Conservation (phyloP, 2,797 vertebrate genomes). For the Brachyrhaphis roseni region DNA sequence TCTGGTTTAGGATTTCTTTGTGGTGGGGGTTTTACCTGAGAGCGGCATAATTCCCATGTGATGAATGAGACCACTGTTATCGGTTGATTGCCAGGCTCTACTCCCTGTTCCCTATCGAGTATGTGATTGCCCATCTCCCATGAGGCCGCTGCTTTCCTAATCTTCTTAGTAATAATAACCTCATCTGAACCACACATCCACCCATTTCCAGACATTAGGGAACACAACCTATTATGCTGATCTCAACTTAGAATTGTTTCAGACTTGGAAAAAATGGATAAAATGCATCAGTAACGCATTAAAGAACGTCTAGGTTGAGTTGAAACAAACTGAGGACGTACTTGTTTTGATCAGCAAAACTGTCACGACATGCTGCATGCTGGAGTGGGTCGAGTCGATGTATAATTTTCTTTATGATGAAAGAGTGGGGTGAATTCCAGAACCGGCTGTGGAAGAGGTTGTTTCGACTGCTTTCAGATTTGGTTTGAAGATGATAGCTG, state of each 20-base stretch:
- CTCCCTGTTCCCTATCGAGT: constrained; percentile 55
- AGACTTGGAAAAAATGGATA: background rate
- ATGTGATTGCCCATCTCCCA: constrained; percentile 68
- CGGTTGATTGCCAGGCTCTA: constrained; percentile 74
- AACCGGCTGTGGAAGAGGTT: constrained; percentile 36
- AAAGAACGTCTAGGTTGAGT: constrained; percentile 18
- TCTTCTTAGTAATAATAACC: constrained; percentile 55
- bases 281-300: constrained; percentile 3
- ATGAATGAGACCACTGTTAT: constrained; percentile 81
- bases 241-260: background rate
- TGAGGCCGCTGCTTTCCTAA: constrained; percentile 53
- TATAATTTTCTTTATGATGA: constrained; percentile 68
- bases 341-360: constrained; percentile 50
- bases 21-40: constrained; percentile 68
- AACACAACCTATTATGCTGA: constrained; percentile 7
- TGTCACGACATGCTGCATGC: constrained; percentile 60
- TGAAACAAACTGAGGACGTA: constrained; percentile 1
- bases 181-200: constrained; percentile 45
- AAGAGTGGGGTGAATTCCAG: constrained; percentile 64
- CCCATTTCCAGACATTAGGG: constrained; percentile 16
- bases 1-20: constrained; percentile 70
- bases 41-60: constrained; percentile 71
- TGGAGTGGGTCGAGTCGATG: constrained; percentile 45
- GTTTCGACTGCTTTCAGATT: constrained; percentile 36
- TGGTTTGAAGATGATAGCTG: constrained; percentile 33